phyloP scores from a whole-genome alignment of 1,140 invertebrate species.

The Schlechtendalia chinensis region DNA sequence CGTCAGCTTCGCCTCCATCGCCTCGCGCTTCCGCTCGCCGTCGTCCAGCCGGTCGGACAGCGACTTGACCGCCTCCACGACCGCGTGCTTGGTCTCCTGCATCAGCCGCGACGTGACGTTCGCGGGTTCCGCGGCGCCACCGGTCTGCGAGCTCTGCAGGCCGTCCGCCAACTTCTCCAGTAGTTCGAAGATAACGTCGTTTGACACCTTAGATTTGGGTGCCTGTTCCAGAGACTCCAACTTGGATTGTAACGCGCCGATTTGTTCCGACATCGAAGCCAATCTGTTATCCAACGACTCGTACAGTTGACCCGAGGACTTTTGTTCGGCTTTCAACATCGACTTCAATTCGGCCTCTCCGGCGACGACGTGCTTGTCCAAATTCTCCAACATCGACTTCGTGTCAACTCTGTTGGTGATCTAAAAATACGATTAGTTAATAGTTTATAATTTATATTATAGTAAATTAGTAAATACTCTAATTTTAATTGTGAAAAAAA shows the following conservation, averaged over 20 bases:
- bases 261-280: background rate
- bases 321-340: background rate
- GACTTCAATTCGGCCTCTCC: background rate
- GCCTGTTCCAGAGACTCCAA: background rate
- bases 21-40: background rate
- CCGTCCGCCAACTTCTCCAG: background rate
- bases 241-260: background rate
- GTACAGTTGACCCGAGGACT: background rate
- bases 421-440: background rate
- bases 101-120: constrained; percentile 13
- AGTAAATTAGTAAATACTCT: no score
- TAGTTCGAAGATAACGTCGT: constrained; percentile 12
- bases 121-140: background rate
- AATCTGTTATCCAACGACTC: constrained; percentile 3
- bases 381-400: background rate
- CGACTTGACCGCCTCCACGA: constrained; percentile 5
- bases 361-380: background rate
- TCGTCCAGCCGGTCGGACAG: background rate
- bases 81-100: background rate
- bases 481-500: no score
- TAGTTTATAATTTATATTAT: no score
- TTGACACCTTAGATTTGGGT: background rate
- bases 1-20: background rate
- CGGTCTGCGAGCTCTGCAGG: background rate
- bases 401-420: background rate